These are phyloP conservation scores for Burhinus oedicnemus DNA, from an alignment of 2,113 vertebrate genomes.

Conservation along the genomic window DNA sequence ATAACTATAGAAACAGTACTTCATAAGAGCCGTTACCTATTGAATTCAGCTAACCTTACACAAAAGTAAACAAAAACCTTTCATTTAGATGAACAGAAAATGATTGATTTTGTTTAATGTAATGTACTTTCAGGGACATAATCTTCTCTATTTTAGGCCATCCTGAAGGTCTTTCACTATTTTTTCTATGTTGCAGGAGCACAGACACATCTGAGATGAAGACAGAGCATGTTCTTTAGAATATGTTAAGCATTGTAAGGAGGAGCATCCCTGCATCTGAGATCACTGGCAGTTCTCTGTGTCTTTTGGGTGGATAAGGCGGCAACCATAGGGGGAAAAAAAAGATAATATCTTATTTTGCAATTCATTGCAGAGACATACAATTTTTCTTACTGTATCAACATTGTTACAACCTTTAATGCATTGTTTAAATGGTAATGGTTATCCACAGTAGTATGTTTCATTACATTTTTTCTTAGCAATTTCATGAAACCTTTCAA, in stretches of 20 bases:
- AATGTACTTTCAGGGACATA: background rate
- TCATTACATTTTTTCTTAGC: background rate
- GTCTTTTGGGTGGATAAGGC: background rate
- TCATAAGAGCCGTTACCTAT: background rate
- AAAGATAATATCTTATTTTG: background rate
- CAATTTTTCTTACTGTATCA: background rate
- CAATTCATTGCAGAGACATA: background rate
- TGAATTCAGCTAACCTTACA: background rate
- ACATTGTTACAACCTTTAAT: background rate
- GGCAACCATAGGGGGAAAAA: rapidly evolving
- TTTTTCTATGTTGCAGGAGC: background rate
- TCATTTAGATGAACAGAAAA: background rate
- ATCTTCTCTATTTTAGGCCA: background rate
- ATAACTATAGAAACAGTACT: background rate
- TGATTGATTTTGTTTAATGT: background rate
- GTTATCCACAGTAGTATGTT: background rate
- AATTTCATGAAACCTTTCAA: background rate
- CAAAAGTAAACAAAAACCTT: background rate
- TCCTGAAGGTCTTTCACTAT: background rate
- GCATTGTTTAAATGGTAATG: background rate
- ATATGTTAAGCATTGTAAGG: background rate
- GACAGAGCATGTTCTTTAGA: background rate
- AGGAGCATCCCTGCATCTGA: background rate
- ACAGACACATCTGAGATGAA: background rate
- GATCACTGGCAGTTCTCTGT: background rate